These are phyloP conservation scores for Athene cunicularia DNA, from an alignment of 2,113 vertebrate species.

Conservation along the genomic window DNA sequence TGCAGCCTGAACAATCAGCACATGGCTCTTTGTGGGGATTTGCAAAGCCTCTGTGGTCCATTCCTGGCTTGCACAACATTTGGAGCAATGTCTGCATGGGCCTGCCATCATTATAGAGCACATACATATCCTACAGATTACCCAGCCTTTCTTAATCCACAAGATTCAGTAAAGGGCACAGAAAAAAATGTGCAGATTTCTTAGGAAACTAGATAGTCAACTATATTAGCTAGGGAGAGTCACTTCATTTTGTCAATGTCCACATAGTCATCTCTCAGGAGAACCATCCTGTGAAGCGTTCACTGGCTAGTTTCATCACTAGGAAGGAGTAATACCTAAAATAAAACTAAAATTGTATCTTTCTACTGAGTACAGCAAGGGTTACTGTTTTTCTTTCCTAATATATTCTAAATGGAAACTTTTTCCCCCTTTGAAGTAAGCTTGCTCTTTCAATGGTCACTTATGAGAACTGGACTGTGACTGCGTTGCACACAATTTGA, in stretches of 20 bases:
- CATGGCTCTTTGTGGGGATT: conserved; percentile 48
- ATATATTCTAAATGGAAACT: not conserved
- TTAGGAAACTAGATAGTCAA: not conserved
- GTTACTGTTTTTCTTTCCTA: not conserved
- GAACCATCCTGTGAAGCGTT: not conserved
- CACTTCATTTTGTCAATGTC: not conserved
- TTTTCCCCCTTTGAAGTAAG: not conserved
- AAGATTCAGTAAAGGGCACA: conserved; percentile 23
- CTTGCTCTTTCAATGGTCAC: not conserved
- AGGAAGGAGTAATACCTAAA: not conserved
- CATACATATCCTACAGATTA: conserved; percentile 56
- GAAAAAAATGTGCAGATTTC: conserved; percentile 32
- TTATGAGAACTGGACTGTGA: not conserved
- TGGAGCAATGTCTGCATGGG: conserved; percentile 14
- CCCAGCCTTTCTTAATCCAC: conserved; percentile 32
- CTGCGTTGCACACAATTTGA: not conserved
- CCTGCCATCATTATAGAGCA: conserved; percentile 32
- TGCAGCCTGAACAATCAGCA: conserved; percentile 47
- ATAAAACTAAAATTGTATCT: not conserved
- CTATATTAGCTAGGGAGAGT: not conserved
- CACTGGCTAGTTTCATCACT: not conserved
- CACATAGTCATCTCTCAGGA: not conserved
- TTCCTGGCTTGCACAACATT: conserved; percentile 24
- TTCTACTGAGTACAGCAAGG: not conserved
- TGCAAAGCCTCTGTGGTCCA: conserved; percentile 19